Conservation (phyloP, 1,140 invertebrate species). For the Ostrea denselamellosa region DNA sequence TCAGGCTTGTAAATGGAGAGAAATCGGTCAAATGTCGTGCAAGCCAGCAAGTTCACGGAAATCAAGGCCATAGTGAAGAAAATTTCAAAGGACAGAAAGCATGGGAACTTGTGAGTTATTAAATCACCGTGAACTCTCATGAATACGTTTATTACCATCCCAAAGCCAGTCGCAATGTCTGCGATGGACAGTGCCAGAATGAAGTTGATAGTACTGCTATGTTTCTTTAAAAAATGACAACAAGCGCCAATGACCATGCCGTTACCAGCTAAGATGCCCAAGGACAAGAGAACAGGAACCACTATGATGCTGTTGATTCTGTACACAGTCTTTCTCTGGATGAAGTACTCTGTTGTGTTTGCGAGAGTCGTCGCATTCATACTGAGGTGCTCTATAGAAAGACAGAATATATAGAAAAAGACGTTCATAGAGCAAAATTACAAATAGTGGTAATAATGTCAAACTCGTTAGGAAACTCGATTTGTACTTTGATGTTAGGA, state of each 20-base stretch:
- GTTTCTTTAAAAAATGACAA: neutral
- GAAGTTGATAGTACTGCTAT: neutral
- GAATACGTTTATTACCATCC: neutral
- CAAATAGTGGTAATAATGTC: too few species aligned
- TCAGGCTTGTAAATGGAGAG: neutral
- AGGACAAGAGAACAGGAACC: neutral
- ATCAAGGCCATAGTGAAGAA: slow-evolving; percentile 22
- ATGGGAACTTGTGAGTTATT: neutral
- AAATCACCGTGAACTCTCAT: neutral
- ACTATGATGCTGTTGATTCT: neutral
- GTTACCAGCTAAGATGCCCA: neutral
- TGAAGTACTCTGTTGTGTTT: neutral
- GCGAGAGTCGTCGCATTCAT: neutral
- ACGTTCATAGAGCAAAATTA: too few species aligned
- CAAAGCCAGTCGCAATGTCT: neutral
- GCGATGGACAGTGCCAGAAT: neutral
- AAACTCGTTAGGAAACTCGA: too few species aligned
- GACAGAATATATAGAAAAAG: too few species aligned
- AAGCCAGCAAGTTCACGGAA: neutral
- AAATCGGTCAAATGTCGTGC: neutral
- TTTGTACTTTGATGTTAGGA: too few species aligned
- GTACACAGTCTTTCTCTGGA: neutral
- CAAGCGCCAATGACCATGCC: slow-evolving; percentile 12
- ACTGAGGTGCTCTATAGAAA: too few species aligned
- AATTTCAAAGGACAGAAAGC: neutral